Evolutionary conservation across 2,888 invertebrate species (phyloP).

Genomic region (Invenusta paracnida): DNA sequence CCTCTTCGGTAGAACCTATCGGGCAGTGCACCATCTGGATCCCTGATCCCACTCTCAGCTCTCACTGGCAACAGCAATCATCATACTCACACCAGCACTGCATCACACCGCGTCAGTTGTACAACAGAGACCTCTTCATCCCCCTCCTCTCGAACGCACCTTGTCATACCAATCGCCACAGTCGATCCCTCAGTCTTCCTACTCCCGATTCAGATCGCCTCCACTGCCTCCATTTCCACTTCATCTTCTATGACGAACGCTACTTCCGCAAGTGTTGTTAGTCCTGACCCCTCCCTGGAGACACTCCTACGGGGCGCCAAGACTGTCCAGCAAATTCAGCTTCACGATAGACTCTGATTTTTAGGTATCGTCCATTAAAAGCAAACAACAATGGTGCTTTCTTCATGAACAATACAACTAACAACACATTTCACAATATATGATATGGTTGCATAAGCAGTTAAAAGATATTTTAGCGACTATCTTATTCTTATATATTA

Average conservation of each 20-base stretch:
- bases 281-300: not conserved
- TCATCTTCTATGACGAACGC: not conserved
- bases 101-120: no score
- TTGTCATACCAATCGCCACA: slow-evolving; percentile 5
- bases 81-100: not conserved
- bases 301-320: not conserved
- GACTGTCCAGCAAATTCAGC: no score
- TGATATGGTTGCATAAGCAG: no score
- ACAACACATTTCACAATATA: no score
- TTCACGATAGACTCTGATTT: not conserved
- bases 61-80: not conserved
- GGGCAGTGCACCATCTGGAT: not conserved
- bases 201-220: slow-evolving; percentile 1
- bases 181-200: not conserved
- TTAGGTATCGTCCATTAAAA: no score
- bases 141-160: not conserved
- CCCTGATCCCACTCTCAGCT: not conserved
- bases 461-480: no score
- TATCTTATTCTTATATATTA: no score
- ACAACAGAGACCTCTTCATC: no score
- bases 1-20: not conserved
- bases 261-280: not conserved
- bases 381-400: no score
- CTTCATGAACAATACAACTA: not conserved
- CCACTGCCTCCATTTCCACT: not conserved